A percentile compares a stretch with the other conserved stretches of the same genome.
These are phyloP conservation scores for Sebastes elongatus DNA, from an alignment of 2,797 vertebrate genomes.

Conservation along the genomic window DNA sequence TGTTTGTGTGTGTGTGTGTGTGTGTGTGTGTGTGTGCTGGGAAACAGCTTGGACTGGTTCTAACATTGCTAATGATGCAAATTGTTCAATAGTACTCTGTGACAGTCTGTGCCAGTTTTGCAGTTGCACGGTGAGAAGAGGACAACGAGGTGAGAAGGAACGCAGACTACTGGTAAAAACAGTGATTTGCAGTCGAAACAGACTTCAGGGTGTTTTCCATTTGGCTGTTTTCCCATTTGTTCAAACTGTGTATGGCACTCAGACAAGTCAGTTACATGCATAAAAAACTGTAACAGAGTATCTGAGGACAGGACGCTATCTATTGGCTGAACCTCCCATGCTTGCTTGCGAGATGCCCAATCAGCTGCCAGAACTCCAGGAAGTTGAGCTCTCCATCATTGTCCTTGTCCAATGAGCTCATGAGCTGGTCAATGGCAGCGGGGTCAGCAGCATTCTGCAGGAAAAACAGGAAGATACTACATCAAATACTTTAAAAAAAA, in stretches of 20 bases:
- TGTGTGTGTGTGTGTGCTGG: background rate
- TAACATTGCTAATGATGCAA: background rate
- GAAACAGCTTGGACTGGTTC: slow-evolving; percentile 29
- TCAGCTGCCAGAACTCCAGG: slow-evolving; percentile 82
- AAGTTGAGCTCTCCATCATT: slow-evolving; percentile 80
- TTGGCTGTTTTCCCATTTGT: slow-evolving; percentile 28
- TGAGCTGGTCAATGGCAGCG: slow-evolving; percentile 61
- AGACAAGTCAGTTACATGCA: slow-evolving; percentile 15
- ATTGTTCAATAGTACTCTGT: background rate
- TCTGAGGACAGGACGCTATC: slow-evolving; percentile 24
- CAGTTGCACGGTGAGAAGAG: slow-evolving; percentile 3
- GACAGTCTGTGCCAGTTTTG: slow-evolving; percentile 7
- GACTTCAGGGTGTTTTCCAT: slow-evolving; percentile 43
- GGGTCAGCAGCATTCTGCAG: slow-evolving; percentile 71
- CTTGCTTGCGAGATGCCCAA: slow-evolving; percentile 75
- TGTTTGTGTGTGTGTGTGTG: background rate
- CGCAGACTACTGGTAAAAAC: slow-evolving; percentile 4
- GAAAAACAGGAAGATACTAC: slow-evolving; percentile 46
- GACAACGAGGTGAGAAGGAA: background rate
- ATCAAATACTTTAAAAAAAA: background rate
- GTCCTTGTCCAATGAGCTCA: slow-evolving; percentile 78
- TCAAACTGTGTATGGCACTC: background rate
- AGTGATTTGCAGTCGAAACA: background rate
- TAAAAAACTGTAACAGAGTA: background rate
- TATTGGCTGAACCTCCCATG: slow-evolving; percentile 74